phyloP scores from a whole-genome alignment of 2,888 invertebrate genomes.

The Cantharis rufa region DNA sequence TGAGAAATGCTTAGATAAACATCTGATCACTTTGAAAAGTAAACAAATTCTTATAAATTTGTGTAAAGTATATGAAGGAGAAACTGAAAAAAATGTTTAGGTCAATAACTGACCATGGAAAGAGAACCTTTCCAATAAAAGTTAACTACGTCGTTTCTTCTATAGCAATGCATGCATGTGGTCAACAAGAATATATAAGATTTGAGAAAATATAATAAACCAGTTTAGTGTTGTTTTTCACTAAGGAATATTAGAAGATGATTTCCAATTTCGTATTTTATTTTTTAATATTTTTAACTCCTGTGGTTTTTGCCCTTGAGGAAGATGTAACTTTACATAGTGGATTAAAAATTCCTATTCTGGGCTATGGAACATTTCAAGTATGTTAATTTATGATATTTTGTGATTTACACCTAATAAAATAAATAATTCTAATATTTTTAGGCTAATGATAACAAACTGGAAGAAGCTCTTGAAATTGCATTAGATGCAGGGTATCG shows the following conservation, averaged over 20 bases:
- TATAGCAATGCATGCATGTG: no score
- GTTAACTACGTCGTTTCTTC: not conserved
- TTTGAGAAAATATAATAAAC: not conserved
- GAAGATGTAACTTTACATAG: constrained; percentile 40
- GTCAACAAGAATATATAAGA: not conserved
- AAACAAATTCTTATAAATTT: not conserved
- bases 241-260: not conserved
- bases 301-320: not conserved
- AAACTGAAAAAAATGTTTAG: not conserved
- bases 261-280: not conserved
- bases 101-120: not conserved
- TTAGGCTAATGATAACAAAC: constrained; percentile 65
- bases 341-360: not conserved
- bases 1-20: not conserved
- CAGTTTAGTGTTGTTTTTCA: not conserved
- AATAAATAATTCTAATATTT: constrained; percentile 34
- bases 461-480: constrained; percentile 63
- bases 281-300: not conserved
- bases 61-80: not conserved
- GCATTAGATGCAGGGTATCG: constrained; percentile 74
- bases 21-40: not conserved
- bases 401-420: no score
- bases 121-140: not conserved
- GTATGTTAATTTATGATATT: not conserved
- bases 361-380: not conserved